Evolutionary conservation across 2,888 invertebrate genomes (phyloP).

Genomic region (Parthenolecanium corni): DNA sequence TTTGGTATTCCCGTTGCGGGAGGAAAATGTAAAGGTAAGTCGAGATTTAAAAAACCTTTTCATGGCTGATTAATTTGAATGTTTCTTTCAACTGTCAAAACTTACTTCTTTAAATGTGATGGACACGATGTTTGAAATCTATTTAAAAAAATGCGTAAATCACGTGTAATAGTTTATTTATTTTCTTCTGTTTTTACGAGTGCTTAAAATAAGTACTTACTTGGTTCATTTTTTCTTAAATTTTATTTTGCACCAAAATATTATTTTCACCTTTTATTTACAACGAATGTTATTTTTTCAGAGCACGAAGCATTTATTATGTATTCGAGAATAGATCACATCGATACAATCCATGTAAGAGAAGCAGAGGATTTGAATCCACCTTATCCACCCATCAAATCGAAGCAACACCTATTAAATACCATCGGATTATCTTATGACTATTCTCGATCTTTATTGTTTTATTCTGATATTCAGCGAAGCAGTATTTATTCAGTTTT

Average conservation of each 20-base stretch:
- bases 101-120: too few species aligned
- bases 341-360: slow-evolving; percentile 68
- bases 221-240: too few species aligned
- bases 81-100: slow-evolving; percentile 3
- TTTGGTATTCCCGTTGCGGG: slow-evolving; percentile 61
- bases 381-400: slow-evolving; percentile 61
- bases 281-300: too few species aligned
- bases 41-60: neutral
- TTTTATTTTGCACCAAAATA: too few species aligned
- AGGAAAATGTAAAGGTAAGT: slow-evolving; percentile 52
- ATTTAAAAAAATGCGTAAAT: too few species aligned
- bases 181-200: too few species aligned
- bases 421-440: slow-evolving; percentile 76
- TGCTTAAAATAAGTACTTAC: too few species aligned
- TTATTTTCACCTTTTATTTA: too few species aligned
- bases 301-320: slow-evolving; percentile 70
- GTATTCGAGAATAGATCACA: slow-evolving; percentile 66
- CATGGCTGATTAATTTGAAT: neutral
- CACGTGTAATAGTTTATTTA: too few species aligned
- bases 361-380: slow-evolving; percentile 62
- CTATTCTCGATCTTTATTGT: slow-evolving; percentile 54
- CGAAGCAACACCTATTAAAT: slow-evolving; percentile 63
- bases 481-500: slow-evolving; percentile 69
- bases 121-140: too few species aligned
- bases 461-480: slow-evolving; percentile 80